phyloP scores from a whole-genome alignment of 2,888 invertebrate genomes.

The Euproctis similis region DNA sequence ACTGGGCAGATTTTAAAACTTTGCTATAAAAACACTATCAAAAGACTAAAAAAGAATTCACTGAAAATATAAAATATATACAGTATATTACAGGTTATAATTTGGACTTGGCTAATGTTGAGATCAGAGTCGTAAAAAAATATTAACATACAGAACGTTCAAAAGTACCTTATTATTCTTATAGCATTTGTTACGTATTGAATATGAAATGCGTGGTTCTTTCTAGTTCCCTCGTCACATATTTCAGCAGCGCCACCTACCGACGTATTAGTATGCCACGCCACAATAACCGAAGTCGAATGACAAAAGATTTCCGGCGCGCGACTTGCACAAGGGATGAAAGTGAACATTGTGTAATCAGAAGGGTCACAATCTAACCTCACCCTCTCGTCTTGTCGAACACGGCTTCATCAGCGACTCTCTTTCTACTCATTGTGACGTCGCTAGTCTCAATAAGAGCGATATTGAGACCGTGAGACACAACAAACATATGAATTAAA shows the following conservation, averaged over 20 bases:
- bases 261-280: conserved; percentile 67
- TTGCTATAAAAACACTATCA: no score
- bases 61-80: no score
- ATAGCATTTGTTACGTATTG: conserved; percentile 25
- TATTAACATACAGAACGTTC: no score
- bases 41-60: no score
- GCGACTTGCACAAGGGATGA: conserved; percentile 73
- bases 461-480: conserved; percentile 15
- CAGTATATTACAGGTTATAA: no score
- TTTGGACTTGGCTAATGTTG: no score
- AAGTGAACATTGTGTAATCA: conserved; percentile 75
- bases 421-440: conserved; percentile 66
- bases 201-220: conserved; percentile 31
- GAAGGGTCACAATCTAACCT: conserved; percentile 73
- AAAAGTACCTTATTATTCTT: conserved; percentile 10
- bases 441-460: conserved; percentile 47
- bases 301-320: conserved; percentile 76
- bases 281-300: conserved; percentile 73
- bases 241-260: conserved; percentile 55
- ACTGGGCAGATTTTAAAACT: no score
- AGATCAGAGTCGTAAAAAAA: no score
- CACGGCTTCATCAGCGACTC: conserved; percentile 71
- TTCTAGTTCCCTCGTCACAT: conserved; percentile 44
- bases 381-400: conserved; percentile 59
- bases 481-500: conserved; percentile 20